Conservation (phyloP, 2,888 invertebrate species). For the Sphinx pinastri region DNA sequence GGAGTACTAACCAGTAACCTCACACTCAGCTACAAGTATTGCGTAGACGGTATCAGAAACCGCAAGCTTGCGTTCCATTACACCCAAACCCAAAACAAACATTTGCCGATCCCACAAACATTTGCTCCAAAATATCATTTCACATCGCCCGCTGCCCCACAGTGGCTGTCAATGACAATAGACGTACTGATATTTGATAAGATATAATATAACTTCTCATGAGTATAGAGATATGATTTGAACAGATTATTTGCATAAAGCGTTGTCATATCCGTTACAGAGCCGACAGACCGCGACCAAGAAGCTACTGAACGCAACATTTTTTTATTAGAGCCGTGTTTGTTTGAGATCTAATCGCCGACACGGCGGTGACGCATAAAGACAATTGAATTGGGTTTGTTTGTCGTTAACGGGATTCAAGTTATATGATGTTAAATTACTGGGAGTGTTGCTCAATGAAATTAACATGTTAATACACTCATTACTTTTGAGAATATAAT, state of each 20-base stretch:
- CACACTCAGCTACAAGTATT: too few relatives aligned
- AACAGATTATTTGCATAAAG: conserved; percentile 28
- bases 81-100: too few relatives aligned
- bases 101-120: too few relatives aligned
- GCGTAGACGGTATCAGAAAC: too few relatives aligned
- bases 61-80: too few relatives aligned
- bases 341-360: conserved; percentile 23
- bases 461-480: neutral
- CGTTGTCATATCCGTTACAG: conserved; percentile 59
- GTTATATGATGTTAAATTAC: conserved; percentile 14
- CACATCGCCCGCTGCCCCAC: too few relatives aligned
- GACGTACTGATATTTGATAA: conserved; percentile 6
- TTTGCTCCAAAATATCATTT: too few relatives aligned
- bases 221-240: neutral
- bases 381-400: conserved; percentile 27
- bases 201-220: neutral
- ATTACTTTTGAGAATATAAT: too few relatives aligned
- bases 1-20: too few relatives aligned
- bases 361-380: conserved; percentile 17
- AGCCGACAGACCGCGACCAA: conserved; percentile 52
- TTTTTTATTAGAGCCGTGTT: conserved; percentile 18
- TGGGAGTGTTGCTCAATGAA: neutral
- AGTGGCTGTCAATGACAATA: neutral
- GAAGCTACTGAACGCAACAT: conserved; percentile 32
- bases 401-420: conserved; percentile 1